Evolutionary conservation across 2,113 vertebrate species (phyloP).

Genomic region (Microcebus jonahi): DNA sequence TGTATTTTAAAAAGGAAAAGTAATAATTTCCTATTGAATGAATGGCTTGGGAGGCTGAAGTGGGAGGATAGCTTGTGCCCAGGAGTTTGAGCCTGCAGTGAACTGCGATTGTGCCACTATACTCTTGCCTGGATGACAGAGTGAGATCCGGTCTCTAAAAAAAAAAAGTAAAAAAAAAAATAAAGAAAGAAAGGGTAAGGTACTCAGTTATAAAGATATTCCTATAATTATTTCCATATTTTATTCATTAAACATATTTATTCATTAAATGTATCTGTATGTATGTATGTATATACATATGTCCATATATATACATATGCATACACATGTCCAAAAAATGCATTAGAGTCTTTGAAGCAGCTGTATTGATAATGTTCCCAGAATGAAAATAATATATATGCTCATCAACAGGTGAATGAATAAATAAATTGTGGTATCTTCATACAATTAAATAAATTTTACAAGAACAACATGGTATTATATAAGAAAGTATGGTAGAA

Average conservation of each 20-base stretch:
- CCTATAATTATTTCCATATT: neutral
- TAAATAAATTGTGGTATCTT: neutral
- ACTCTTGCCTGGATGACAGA: too few species aligned
- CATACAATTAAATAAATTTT: neutral
- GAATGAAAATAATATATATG: neutral
- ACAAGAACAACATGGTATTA: neutral
- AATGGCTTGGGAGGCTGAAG: too few species aligned
- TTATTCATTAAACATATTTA: neutral
- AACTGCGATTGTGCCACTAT: too few species aligned
- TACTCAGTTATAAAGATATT: neutral
- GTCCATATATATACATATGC: neutral
- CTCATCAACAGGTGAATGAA: neutral
- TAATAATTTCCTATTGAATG: neutral
- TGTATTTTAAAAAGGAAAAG: neutral
- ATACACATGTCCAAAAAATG: neutral
- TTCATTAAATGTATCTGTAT: neutral
- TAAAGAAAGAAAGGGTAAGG: neutral
- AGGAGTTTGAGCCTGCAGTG: too few species aligned
- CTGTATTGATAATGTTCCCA: neutral
- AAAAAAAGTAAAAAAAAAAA: too few species aligned
- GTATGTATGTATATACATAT: too few species aligned
- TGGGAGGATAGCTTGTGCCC: too few species aligned
- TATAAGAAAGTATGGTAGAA: neutral
- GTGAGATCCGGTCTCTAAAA: too few species aligned
- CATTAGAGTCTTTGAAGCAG: neutral